These are phyloP conservation scores for Prosapia bicincta DNA, from an alignment of 2,888 invertebrate genomes.

Conservation along the genomic window DNA sequence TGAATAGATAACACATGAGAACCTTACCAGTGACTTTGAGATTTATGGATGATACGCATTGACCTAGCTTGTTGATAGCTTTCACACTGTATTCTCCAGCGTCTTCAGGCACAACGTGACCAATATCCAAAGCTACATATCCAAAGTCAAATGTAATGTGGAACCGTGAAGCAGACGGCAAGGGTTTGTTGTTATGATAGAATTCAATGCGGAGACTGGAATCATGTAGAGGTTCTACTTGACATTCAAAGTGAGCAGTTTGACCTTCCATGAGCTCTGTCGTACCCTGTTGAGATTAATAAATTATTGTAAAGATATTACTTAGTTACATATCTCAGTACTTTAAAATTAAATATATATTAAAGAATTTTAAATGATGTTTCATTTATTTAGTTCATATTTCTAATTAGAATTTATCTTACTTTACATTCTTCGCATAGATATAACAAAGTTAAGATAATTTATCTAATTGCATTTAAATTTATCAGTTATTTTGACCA, in stretches of 20 bases:
- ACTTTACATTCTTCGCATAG: too few species aligned
- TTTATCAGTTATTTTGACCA: too few species aligned
- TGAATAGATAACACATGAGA: too few species aligned
- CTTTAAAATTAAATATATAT: too few species aligned
- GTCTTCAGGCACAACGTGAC: slow-evolving; percentile 91
- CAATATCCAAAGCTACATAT: slow-evolving; percentile 92
- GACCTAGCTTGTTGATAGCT: slow-evolving; percentile 88
- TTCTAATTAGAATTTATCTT: too few species aligned
- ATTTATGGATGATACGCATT: slow-evolving; percentile 78
- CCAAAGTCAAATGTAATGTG: slow-evolving; percentile 97
- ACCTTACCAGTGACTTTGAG: slow-evolving; percentile 61
- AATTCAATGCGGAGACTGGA: slow-evolving; percentile 86
- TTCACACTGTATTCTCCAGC: slow-evolving; percentile 93
- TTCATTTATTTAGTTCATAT: too few species aligned
- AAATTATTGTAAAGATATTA: too few species aligned
- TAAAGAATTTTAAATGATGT: too few species aligned
- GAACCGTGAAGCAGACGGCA: slow-evolving; percentile 87
- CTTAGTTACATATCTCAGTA: too few species aligned
- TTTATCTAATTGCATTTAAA: too few species aligned
- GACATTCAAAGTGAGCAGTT: slow-evolving; percentile 93
- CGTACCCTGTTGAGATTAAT: slow-evolving; percentile 57
- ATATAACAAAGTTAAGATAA: too few species aligned
- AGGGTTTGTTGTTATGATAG: slow-evolving; percentile 87
- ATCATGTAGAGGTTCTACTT: slow-evolving; percentile 87
- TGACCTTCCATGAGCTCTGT: slow-evolving; percentile 89